These are phyloP conservation scores for Eupithecia abbreviata DNA, from an alignment of 2,888 invertebrate genomes.

Conservation along the genomic window DNA sequence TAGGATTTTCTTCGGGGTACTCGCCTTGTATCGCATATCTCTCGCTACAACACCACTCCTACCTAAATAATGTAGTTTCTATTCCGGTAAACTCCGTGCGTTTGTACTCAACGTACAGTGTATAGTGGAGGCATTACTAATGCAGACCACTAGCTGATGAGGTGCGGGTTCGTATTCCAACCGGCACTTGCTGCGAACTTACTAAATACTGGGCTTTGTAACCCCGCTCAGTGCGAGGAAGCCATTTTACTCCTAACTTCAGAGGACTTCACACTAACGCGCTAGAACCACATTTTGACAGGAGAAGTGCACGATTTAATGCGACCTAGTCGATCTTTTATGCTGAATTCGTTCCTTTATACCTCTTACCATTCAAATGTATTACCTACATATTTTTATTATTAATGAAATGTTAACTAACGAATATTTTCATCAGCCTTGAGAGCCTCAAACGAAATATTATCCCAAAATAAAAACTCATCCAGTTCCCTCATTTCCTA, in stretches of 20 bases:
- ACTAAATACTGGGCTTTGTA: slow-evolving; percentile 1
- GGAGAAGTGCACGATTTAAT: background rate
- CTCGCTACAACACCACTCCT: background rate
- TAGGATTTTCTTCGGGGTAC: too few species aligned
- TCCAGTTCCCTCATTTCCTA: background rate
- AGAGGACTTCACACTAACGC: background rate
- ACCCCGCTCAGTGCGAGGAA: background rate
- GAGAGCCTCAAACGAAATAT: background rate
- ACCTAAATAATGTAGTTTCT: background rate
- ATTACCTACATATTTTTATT: too few species aligned
- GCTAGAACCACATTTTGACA: background rate
- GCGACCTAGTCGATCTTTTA: background rate
- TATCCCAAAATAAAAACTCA: background rate
- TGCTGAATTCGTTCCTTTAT: too few species aligned
- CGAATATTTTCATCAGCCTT: background rate
- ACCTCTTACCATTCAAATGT: too few species aligned
- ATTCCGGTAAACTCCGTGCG: background rate
- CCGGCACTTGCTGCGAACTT: background rate
- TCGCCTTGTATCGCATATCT: background rate
- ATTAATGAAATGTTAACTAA: background rate
- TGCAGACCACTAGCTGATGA: slow-evolving; percentile 5
- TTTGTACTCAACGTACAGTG: background rate
- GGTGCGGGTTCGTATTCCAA: background rate
- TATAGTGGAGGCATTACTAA: background rate
- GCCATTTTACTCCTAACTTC: background rate